Base-by-base conservation (phyloP, 1,140 invertebrate species). In the roundworm (Caenorhabditis elegans) region DNA sequence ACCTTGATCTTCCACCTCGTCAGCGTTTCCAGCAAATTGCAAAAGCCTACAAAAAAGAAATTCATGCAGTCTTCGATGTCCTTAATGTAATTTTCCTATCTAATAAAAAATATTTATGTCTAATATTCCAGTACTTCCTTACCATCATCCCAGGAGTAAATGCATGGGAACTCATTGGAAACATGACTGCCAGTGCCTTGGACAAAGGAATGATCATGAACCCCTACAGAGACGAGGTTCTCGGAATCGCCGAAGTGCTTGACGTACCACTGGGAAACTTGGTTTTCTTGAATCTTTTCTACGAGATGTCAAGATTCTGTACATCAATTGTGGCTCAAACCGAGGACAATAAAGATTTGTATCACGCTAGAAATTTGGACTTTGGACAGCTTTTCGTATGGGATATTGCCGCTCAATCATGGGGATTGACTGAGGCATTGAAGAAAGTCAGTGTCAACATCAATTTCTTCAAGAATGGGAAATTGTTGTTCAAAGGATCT, bases 311-410 rank as follows among this genome's bases (percentile, higher is more conserved):
- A 80, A 91, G 91, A 31, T 88, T 92, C 4, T 93, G 92, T 83
- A 93, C 92, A 2, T 92, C 92, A 13, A 91, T 93, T 43, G 88
- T 93, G 5, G 90, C 91, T 43, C 87, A 92, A 85, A 90, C 90
- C 78, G 78, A 83, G 11, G 80, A 81, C 31, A 81, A 81, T 31
- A 80, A 80, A 28, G 60, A 75, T 76, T 47, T 81, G 19, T 81
- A 81, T 60, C 80, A 81, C 49, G 80, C 80, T 0, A 81, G 92
- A 85, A 92, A 93, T 86, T 84, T 93, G 19, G 92, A 93, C 86
- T 92, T 92, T 90, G 92, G 92, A 5, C 84, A 92, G 0, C 92
- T 92, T 83, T 83, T 93, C 48, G 92, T 92, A 90, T 92, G 75
- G 48, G 78, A 78, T 77, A 75, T 83, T 55, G 48, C 78, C 28